Evolutionary conservation across 92 coral and sea anemone genomes (phyloP).

Genomic region (Parazoanthus atlanticus): DNA sequence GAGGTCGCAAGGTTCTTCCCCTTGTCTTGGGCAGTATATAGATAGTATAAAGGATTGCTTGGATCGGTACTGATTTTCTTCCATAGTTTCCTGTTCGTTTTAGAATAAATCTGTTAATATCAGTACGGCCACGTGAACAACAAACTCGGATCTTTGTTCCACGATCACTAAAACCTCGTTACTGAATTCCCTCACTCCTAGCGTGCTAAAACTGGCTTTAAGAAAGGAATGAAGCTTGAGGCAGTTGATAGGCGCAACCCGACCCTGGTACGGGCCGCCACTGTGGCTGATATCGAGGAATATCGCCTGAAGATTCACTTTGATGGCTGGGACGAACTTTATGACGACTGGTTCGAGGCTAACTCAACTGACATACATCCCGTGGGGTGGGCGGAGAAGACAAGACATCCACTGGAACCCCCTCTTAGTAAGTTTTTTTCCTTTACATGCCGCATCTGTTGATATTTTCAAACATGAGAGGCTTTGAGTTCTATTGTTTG

Average conservation of each 20-base stretch:
- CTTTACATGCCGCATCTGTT: background rate
- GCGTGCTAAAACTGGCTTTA: constrained; percentile 84
- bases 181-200: background rate
- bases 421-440: constrained; percentile 82
- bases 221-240: constrained; percentile 82
- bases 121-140: too few relatives aligned
- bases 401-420: constrained; percentile 93
- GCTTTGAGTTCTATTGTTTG: too few relatives aligned
- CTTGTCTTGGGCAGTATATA: too few relatives aligned
- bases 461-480: background rate
- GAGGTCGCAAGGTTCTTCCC: too few relatives aligned
- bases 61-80: too few relatives aligned
- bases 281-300: constrained; percentile 74
- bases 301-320: constrained; percentile 83
- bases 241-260: constrained; percentile 96
- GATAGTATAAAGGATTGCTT: too few relatives aligned
- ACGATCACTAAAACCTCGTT: background rate
- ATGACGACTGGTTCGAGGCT: constrained; percentile 98
- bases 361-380: constrained; percentile 91
- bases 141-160: background rate
- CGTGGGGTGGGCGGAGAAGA: constrained; percentile 90
- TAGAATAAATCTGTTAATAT: too few relatives aligned
- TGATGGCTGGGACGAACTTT: constrained; percentile 99
- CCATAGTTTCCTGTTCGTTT: too few relatives aligned
- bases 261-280: constrained; percentile 85